Evolutionary conservation across 2,888 invertebrate species (phyloP).

Genomic region (Julus scanicus): DNA sequence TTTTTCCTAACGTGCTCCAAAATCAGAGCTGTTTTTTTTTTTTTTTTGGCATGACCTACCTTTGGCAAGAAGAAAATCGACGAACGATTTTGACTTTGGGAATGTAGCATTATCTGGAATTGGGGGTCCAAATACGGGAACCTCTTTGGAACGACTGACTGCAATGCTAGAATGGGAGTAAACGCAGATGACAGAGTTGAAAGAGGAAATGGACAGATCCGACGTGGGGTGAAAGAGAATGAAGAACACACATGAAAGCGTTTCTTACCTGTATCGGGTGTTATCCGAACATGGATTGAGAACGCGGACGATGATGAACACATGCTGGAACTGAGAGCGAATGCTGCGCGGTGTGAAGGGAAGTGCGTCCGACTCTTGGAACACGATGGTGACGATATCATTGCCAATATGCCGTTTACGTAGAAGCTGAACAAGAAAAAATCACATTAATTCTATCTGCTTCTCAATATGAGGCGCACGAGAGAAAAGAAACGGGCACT

Average conservation of each 20-base stretch:
- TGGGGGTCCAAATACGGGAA: conserved; percentile 96
- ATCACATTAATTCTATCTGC: not conserved
- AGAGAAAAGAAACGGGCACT: not conserved
- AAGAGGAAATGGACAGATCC: not conserved
- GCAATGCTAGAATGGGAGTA: conserved; percentile 67
- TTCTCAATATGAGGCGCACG: not conserved
- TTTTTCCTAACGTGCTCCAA: too few species aligned
- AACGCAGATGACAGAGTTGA: not conserved
- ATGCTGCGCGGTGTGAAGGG: conserved; percentile 95
- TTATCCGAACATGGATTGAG: conserved; percentile 91
- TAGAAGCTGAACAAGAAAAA: conserved; percentile 71
- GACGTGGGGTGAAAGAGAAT: not conserved
- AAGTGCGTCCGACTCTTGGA: conserved; percentile 90
- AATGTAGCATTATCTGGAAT: conserved; percentile 88
- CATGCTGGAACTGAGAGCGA: conserved; percentile 97
- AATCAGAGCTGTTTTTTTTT: not conserved
- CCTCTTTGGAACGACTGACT: conserved; percentile 86
- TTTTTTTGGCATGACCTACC: conserved; percentile 65
- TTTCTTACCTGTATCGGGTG: conserved; percentile 81
- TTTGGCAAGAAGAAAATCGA: conserved; percentile 94
- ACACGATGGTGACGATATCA: conserved; percentile 97
- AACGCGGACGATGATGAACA: conserved; percentile 90
- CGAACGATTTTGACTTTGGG: conserved; percentile 89
- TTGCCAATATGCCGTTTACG: conserved; percentile 97
- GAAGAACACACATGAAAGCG: not conserved